Base-by-base conservation (phyloP, 64 coral and sea anemone genomes). In the Stylophora pistillata region DNA sequence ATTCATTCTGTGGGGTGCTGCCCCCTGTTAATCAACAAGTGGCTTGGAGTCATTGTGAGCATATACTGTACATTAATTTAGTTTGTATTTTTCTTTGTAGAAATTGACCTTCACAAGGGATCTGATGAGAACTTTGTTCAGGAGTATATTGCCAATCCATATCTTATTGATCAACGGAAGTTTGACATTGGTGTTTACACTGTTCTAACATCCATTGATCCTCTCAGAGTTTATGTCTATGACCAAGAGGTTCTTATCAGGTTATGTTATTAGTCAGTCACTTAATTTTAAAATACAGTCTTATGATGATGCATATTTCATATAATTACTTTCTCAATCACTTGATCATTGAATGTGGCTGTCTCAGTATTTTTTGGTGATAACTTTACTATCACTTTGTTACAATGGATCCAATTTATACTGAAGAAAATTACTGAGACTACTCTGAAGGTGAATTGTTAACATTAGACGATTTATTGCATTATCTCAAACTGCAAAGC, bases 171-270 rank as follows among this genome's bases (percentile, higher is more conserved):
- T 85, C 52, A 81, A 33, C 92, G 93, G 25, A 99, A 95, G 64
- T 99, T 95, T 93, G 97, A 99, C 78, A 95, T 99, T 92, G 97
- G 97, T 23, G 52, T 99, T 27, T 99, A 99, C 34, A 92, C 90
- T 1, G 97, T 95, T 10, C 77, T 99, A 20, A 99, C 97, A 2
- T 99, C 97, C 13, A 92, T 99, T 61, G 86, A 95, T 68, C 97
- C 97, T 29, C 66, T 99, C 72, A 88, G 97, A 62, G 97, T 95
- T 26, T 99, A 95, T 58, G 89, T 99, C 21, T 99, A 90, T 90
- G 93, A 93, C 58, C 83, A 84, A n/a, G 97, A 99, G 60, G 88
- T 95, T 16, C 83, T 99, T 13, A 76, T 99, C 14, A 95, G 97
- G 97, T 99, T 91, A 84, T 77, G 5, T 5, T 77, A 28, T n/a